A percentile compares a stretch with the other conserved stretches of the same genome.
phyloP scores from a whole-genome alignment of 2,888 invertebrate genomes.

The Drosophila maculinotata region DNA sequence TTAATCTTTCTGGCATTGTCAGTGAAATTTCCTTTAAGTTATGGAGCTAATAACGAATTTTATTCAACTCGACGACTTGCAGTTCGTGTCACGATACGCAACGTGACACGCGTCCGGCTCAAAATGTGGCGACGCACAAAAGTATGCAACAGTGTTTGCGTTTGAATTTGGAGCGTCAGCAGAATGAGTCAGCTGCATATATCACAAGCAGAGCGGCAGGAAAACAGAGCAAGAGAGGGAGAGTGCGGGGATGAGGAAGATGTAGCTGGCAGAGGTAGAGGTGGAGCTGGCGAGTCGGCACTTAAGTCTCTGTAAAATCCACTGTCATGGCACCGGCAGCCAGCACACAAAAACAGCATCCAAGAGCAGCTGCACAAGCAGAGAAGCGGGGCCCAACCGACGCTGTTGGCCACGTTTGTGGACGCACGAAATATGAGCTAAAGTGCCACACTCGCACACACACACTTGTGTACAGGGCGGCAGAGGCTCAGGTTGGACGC shows the following conservation, averaged over 20 bases:
- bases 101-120: neutral
- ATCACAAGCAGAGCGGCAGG: constrained; percentile 47
- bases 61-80: neutral
- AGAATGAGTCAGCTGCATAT: constrained; percentile 79
- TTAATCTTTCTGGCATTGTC: no score
- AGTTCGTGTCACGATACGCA: constrained; percentile 1
- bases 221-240: neutral
- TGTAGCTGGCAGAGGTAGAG: neutral
- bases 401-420: constrained; percentile 57
- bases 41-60: neutral
- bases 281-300: constrained; percentile 46
- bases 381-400: constrained; percentile 9
- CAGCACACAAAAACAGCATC: constrained; percentile 62
- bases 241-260: neutral
- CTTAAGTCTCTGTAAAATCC: constrained; percentile 80
- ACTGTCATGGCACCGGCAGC: constrained; percentile 71
- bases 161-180: constrained; percentile 78
- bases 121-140: constrained; percentile 38
- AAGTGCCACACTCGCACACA: constrained; percentile 29
- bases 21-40: no score
- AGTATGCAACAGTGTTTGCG: constrained; percentile 79
- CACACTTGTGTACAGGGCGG: constrained; percentile 1
- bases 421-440: constrained; percentile 76
- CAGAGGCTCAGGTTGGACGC: constrained; percentile 67
- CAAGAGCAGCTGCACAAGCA: constrained; percentile 59